Evolutionary conservation across 2,113 vertebrate species (phyloP).

Genomic region (Apus apus): DNA sequence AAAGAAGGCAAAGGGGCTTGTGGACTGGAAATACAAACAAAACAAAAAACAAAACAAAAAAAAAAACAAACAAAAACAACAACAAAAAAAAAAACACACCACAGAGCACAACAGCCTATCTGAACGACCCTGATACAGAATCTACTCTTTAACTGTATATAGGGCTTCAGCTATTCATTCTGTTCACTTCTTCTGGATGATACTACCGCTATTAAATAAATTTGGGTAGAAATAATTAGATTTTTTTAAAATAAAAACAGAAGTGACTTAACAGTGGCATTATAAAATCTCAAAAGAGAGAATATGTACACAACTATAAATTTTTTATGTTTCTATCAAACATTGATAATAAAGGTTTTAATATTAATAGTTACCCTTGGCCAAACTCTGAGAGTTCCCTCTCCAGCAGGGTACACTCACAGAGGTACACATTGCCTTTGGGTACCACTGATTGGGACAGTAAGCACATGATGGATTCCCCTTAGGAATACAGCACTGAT

Average conservation of each 20-base stretch:
- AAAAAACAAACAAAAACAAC: slow-evolving; percentile 3
- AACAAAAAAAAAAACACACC: background rate
- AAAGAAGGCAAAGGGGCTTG: background rate
- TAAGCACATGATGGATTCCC: slow-evolving; percentile 44
- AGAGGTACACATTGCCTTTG: slow-evolving; percentile 71
- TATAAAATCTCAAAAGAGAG: slow-evolving; percentile 51
- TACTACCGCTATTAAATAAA: background rate
- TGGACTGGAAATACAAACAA: slow-evolving; percentile 43
- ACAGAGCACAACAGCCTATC: background rate
- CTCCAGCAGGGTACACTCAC: slow-evolving; percentile 38
- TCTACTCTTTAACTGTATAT: slow-evolving; percentile 31
- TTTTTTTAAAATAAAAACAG: slow-evolving; percentile 13
- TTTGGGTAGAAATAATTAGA: slow-evolving; percentile 55
- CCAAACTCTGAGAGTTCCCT: slow-evolving; percentile 69
- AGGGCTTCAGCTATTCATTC: background rate
- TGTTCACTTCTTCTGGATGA: background rate
- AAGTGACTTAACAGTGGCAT: slow-evolving; percentile 27
- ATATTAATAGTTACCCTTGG: slow-evolving; percentile 81
- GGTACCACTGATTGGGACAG: slow-evolving; percentile 73
- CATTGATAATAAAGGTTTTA: slow-evolving; percentile 80
- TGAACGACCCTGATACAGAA: slow-evolving; percentile 63
- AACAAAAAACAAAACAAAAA: background rate
- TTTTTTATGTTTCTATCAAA: slow-evolving; percentile 79
- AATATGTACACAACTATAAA: slow-evolving; percentile 72
- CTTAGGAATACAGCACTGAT: slow-evolving; percentile 57